Base-by-base conservation (phyloP, 2,797 vertebrate genomes). In the Sebastes itinus region DNA sequence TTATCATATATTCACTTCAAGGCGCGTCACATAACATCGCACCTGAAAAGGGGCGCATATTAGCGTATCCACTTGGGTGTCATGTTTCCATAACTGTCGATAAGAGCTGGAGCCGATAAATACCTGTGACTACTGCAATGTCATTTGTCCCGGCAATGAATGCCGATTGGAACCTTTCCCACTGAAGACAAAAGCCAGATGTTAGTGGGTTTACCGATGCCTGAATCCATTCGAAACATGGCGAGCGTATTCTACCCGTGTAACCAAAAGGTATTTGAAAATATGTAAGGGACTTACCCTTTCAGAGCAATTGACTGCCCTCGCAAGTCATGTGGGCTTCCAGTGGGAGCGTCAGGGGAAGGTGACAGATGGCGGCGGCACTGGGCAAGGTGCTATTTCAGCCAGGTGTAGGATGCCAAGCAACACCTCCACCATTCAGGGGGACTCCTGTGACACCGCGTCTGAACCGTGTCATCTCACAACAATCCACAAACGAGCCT, bases 391-490 rank as follows among this genome's bases (percentile, higher is more conserved):
- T 90, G 89, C 83, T 88, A 82, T 89, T 92, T 91, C 84, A 92
- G 88, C 91, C 88, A 90, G 92, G 88, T 92, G 92, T 74, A 88
- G 69, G 70, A 91, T 87, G 90, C 91, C 92, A 91, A 90, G 80
- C 85, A 82, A 93, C 91, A 83, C 90, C 84, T 88, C 63, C 71
- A 76, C 88, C 63, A 77, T 90, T 88, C 77, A 80, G 68, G 73
- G 67, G 86, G 80, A 83, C 82, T 86, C 68, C 82, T 78, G 85
- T 89, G 90, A 92, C 91, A 92, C 84, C 32, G 67, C 54, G 77
- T 88, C 82, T 86, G 87, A 90, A 83, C 82, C 11, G 63, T 88
- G 85, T 92, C 88, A 86, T 90, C 81, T 83, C 87, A 81, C 85
- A 90, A 90, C 88, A 84, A 87, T 81, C 80, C 89, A 89, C 86